Percentiles rank a stretch among this genome's conserved stretches.
phyloP scores from a whole-genome alignment of 2,888 invertebrate genomes.

The Cosmia trapezina region DNA sequence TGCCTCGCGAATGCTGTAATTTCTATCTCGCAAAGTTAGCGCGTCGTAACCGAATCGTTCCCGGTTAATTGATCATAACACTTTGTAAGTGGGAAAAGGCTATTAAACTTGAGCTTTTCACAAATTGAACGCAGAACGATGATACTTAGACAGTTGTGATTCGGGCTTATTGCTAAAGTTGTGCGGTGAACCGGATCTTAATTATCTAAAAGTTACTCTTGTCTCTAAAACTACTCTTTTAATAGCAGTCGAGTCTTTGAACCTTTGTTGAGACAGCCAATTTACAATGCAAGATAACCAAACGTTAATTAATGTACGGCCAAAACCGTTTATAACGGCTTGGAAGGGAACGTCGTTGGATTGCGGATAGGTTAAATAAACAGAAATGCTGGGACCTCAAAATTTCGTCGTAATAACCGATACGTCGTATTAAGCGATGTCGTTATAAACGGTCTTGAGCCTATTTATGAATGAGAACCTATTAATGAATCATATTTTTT shows the following conservation, averaged over 20 bases:
- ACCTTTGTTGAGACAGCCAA: not conserved
- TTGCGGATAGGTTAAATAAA: too few relatives aligned
- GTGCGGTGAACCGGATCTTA: not conserved
- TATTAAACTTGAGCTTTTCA: conserved; percentile 29
- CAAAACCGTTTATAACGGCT: too few relatives aligned
- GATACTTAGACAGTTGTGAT: conserved; percentile 14
- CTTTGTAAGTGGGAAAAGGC: conserved; percentile 19
- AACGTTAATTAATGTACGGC: not conserved
- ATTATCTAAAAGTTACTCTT: not conserved
- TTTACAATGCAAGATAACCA: conserved; percentile 6
- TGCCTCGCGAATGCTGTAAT: conserved; percentile 26
- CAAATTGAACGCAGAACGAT: conserved; percentile 19
- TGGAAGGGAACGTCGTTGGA: too few relatives aligned
- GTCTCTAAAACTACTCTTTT: conserved; percentile 6
- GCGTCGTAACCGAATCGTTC: conserved; percentile 24
- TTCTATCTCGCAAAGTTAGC: conserved; percentile 39
- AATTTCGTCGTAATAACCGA: too few relatives aligned
- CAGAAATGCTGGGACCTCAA: too few relatives aligned
- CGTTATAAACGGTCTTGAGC: too few relatives aligned
- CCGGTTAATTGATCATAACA: conserved; percentile 35
- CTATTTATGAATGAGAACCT: not conserved
- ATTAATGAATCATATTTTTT: not conserved
- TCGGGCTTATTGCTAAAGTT: conserved; percentile 5
- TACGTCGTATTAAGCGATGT: too few relatives aligned
- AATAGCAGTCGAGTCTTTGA: not conserved